Conservation (phyloP, 2,113 vertebrate genomes). For the Turnix velox region DNA sequence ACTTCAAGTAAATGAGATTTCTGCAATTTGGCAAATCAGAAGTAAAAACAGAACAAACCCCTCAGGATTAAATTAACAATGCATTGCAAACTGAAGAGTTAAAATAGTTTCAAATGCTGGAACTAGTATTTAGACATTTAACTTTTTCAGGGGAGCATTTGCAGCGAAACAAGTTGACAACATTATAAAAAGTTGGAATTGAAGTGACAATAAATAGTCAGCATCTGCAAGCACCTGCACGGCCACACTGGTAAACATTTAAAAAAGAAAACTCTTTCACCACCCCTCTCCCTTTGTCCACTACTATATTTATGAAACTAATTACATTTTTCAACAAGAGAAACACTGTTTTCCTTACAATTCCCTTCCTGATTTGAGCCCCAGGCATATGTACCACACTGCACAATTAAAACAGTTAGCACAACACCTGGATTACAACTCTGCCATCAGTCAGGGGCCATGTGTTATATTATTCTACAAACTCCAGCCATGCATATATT, state of each 20-base stretch:
- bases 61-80: neutral
- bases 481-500: neutral
- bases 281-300: neutral
- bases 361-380: slow-evolving; percentile 29
- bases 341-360: slow-evolving; percentile 35
- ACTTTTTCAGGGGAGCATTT: neutral
- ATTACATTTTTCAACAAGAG: slow-evolving; percentile 53
- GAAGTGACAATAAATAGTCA: neutral
- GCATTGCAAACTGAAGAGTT: neutral
- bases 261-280: neutral
- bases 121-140: neutral
- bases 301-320: slow-evolving; percentile 23
- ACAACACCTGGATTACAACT: slow-evolving; percentile 62
- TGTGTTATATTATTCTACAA: slow-evolving; percentile 28
- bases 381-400: neutral
- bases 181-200: neutral
- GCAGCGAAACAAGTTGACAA: neutral
- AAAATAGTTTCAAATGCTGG: neutral
- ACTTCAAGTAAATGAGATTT: neutral
- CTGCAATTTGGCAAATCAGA: neutral
- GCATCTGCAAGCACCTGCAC: neutral
- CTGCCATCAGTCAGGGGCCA: neutral
- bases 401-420: slow-evolving; percentile 60
- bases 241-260: neutral
- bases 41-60: neutral